These are phyloP conservation scores for Dryoscopus gambensis DNA, from an alignment of 2,113 vertebrate genomes.

Conservation along the genomic window DNA sequence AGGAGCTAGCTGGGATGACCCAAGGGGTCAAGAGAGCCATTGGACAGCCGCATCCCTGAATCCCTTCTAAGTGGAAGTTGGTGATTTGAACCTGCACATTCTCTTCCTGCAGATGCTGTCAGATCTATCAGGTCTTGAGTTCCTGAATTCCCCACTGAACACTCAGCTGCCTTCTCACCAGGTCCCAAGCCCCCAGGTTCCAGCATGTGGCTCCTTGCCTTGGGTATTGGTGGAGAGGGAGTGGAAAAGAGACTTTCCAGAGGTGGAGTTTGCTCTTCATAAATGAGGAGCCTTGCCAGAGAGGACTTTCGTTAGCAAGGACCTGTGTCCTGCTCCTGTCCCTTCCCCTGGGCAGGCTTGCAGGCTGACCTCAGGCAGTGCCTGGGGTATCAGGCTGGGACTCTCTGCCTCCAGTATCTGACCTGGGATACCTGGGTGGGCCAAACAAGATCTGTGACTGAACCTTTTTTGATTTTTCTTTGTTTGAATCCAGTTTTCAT, in stretches of 20 bases:
- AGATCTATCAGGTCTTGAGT: neutral
- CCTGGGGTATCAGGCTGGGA: neutral
- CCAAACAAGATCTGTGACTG: neutral
- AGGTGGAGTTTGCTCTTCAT: neutral
- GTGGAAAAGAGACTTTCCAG: neutral
- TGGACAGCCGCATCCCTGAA: no score
- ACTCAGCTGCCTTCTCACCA: neutral
- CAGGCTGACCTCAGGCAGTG: neutral
- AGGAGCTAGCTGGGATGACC: no score
- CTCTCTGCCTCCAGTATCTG: fast-evolving
- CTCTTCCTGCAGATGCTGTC: neutral
- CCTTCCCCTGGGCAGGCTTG: neutral
- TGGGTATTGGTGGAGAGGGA: neutral
- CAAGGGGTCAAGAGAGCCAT: no score
- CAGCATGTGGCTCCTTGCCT: neutral
- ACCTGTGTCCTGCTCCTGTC: neutral
- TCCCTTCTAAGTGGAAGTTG: neutral
- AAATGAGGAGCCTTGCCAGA: neutral
- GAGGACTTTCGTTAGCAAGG: neutral
- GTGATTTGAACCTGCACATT: neutral
- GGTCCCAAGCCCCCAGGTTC: neutral
- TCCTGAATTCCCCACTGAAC: neutral
- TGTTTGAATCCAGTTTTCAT: neutral
- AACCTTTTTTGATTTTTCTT: neutral
- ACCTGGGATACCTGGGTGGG: neutral